These are phyloP conservation scores for Drosophila crucigera DNA, from an alignment of 2,888 invertebrate genomes.

Conservation along the genomic window DNA sequence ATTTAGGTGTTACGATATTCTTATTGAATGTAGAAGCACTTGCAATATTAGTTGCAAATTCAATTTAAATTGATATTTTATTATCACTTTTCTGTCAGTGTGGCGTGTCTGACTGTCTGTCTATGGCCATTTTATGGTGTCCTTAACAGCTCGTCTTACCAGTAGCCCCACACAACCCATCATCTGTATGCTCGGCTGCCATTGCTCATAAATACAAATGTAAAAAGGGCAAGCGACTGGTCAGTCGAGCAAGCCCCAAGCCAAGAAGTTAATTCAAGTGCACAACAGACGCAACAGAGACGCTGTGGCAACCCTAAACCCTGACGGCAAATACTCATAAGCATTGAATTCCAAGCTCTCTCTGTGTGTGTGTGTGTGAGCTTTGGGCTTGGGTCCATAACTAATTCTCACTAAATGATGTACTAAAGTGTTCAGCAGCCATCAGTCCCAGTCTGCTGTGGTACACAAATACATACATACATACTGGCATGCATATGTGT, in stretches of 20 bases:
- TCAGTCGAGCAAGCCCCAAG: conserved; percentile 1
- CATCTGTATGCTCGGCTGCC: conserved; percentile 16
- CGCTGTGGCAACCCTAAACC: conserved; percentile 9
- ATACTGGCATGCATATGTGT: conserved; percentile 1
- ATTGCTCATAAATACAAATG: conserved; percentile 74
- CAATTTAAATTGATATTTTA: background rate
- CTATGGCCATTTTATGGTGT: conserved; percentile 36
- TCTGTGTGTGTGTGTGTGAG: conserved; percentile 4
- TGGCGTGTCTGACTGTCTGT: conserved; percentile 6
- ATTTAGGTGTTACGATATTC: background rate
- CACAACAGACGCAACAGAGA: conserved; percentile 8
- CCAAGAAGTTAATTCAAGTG: conserved; percentile 22
- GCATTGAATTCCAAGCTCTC: conserved; percentile 45
- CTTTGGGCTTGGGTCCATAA: conserved; percentile 67
- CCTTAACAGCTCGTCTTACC: conserved; percentile 42
- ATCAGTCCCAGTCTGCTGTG: conserved; percentile 3
- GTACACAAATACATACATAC: background rate
- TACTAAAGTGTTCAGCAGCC: conserved; percentile 71
- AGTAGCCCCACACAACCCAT: background rate
- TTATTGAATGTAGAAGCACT: background rate
- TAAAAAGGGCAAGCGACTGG: conserved; percentile 52
- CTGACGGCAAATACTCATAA: conserved; percentile 37
- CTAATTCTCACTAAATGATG: conserved; percentile 79
- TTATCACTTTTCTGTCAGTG: conserved; percentile 28
- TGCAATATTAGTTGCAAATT: background rate